These are phyloP conservation scores for Isurus oxyrinchus DNA, from an alignment of 2,113 vertebrate genomes.

Conservation along the genomic window DNA sequence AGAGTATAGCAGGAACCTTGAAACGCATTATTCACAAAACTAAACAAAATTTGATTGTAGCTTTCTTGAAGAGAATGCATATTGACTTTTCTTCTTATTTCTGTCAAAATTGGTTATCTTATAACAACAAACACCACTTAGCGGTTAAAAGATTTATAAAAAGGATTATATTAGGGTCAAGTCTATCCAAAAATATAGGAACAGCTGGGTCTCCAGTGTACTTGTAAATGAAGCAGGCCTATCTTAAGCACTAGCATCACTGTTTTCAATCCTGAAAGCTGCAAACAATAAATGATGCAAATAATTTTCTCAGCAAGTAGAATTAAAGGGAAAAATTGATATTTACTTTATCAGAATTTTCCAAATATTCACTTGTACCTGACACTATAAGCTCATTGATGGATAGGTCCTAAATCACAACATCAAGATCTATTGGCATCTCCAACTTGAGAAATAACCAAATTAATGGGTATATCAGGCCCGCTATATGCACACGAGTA, in stretches of 20 bases:
- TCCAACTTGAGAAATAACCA: background rate
- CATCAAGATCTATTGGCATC: background rate
- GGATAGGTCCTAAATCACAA: background rate
- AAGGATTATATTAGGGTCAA: slow-evolving; percentile 13
- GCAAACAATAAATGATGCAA: background rate
- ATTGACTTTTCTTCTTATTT: slow-evolving; percentile 31
- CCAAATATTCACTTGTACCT: background rate
- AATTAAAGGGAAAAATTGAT: background rate
- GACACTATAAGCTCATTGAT: too few relatives aligned
- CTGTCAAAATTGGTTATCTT: slow-evolving; percentile 26
- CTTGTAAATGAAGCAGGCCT: background rate
- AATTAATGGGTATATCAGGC: background rate
- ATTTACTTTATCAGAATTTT: background rate
- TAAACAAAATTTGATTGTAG: slow-evolving; percentile 34
- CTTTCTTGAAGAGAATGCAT: slow-evolving; percentile 29
- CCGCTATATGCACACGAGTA: background rate
- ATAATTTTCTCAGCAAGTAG: background rate
- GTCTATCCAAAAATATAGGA: background rate
- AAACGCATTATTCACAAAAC: slow-evolving; percentile 14
- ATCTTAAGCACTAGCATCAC: background rate
- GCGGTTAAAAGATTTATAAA: slow-evolving; percentile 10
- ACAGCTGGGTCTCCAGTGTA: too few relatives aligned
- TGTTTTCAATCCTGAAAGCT: background rate
- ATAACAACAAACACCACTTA: slow-evolving; percentile 5
- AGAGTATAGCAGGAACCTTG: slow-evolving; percentile 23